Evolutionary conservation across 2,113 vertebrate species (phyloP).

Genomic region (Peucedramus taeniatus): DNA sequence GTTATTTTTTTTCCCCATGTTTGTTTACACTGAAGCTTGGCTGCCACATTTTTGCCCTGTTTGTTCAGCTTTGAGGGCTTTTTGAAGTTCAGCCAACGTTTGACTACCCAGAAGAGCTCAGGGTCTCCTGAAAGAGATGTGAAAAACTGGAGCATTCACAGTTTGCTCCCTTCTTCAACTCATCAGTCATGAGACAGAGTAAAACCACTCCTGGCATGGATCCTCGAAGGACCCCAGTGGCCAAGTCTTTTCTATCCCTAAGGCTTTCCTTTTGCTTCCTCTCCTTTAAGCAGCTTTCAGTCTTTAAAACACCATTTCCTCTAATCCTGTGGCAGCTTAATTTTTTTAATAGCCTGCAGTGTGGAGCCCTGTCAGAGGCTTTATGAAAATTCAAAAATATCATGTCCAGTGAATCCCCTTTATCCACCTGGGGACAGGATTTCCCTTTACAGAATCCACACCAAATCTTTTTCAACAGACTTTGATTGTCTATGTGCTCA

Average conservation of each 20-base stretch:
- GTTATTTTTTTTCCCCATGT: neutral
- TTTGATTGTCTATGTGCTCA: neutral
- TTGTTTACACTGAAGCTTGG: neutral
- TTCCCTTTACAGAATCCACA: neutral
- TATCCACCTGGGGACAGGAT: neutral
- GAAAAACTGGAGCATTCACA: neutral
- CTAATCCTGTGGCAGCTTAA: constrained; percentile 31
- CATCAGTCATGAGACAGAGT: neutral
- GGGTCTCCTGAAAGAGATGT: neutral
- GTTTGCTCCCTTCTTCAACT: neutral
- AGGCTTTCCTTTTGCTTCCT: constrained; percentile 15
- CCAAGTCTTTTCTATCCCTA: neutral
- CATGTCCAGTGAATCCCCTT: constrained; percentile 14
- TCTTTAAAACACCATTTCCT: constrained; percentile 4
- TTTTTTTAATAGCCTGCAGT: constrained; percentile 23
- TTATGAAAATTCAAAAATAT: constrained; percentile 32
- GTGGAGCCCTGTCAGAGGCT: neutral
- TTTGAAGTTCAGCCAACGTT: neutral
- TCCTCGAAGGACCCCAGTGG: neutral
- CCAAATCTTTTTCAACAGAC: neutral
- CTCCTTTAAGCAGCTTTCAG: constrained; percentile 5
- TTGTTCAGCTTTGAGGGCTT: neutral
- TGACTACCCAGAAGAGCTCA: neutral
- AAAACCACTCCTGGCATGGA: neutral
- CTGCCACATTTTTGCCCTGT: neutral